phyloP scores from a whole-genome alignment of 2,113 vertebrate genomes.

The Cephalopterus ornatus region DNA sequence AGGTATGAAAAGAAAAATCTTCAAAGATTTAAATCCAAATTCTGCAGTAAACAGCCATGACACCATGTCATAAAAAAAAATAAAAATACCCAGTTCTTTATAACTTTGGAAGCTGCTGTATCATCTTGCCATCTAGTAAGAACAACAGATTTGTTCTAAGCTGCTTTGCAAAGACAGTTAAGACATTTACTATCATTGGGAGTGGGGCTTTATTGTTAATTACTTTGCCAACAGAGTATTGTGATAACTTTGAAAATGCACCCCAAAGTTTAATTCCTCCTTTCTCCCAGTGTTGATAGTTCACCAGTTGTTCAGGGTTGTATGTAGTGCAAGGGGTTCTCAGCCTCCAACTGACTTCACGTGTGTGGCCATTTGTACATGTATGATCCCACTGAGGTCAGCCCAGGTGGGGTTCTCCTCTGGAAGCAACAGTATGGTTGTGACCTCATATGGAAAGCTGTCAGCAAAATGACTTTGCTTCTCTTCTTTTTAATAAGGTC shows the following conservation, averaged over 20 bases:
- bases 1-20: not conserved
- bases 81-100: not conserved
- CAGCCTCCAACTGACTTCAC: not conserved
- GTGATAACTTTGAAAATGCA: not conserved
- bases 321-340: not conserved
- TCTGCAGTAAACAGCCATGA: not conserved
- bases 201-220: not conserved
- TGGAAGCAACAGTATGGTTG: rapidly evolving
- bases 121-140: not conserved
- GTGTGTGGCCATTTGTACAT: not conserved
- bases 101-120: not conserved
- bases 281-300: not conserved
- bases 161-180: not conserved
- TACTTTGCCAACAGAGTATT: not conserved
- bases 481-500: not conserved
- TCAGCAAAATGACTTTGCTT: not conserved
- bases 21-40: not conserved
- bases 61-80: not conserved
- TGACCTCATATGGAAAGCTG: not conserved
- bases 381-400: rapidly evolving
- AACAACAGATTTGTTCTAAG: not conserved
- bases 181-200: not conserved
- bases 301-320: rapidly evolving
- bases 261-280: not conserved
- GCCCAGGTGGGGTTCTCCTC: not conserved